Percentiles rank a stretch among this genome's conserved stretches.
Conservation (phyloP, 2,888 invertebrate species). For the Stenodera caucasica region DNA sequence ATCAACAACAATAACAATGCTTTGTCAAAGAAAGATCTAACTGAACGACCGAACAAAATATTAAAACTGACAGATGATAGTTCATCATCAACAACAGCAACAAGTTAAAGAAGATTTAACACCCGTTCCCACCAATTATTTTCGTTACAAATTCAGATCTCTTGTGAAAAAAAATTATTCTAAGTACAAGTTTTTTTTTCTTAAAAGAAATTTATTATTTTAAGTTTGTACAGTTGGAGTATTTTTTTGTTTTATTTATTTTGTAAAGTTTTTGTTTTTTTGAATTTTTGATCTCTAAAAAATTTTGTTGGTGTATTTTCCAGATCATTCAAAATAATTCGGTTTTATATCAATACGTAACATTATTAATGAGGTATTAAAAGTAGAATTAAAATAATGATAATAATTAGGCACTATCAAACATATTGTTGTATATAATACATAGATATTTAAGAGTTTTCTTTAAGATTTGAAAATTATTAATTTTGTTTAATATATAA, state of each 20-base stretch:
- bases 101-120: constrained; percentile 19
- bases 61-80: constrained; percentile 50
- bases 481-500: constrained; percentile 26
- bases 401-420: constrained; percentile 1
- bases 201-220: constrained; percentile 43
- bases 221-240: constrained; percentile 41
- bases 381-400: neutral
- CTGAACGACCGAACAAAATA: constrained; percentile 55
- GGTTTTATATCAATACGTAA: constrained; percentile 12
- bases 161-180: constrained; percentile 39
- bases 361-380: neutral
- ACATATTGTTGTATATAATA: constrained; percentile 6
- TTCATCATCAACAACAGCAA: constrained; percentile 5
- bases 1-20: constrained; percentile 54
- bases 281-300: constrained; percentile 40
- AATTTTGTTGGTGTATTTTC: constrained; percentile 16
- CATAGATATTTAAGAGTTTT: neutral
- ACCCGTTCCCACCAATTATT: constrained; percentile 14
- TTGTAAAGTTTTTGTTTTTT: constrained; percentile 44
- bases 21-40: constrained; percentile 56
- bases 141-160: constrained; percentile 39
- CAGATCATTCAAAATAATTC: constrained; percentile 16
- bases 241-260: constrained; percentile 25
- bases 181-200: constrained; percentile 46
- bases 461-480: constrained; percentile 13